Evolutionary conservation across 2,888 invertebrate genomes (phyloP).

Genomic region (Lissonota sp.): DNA sequence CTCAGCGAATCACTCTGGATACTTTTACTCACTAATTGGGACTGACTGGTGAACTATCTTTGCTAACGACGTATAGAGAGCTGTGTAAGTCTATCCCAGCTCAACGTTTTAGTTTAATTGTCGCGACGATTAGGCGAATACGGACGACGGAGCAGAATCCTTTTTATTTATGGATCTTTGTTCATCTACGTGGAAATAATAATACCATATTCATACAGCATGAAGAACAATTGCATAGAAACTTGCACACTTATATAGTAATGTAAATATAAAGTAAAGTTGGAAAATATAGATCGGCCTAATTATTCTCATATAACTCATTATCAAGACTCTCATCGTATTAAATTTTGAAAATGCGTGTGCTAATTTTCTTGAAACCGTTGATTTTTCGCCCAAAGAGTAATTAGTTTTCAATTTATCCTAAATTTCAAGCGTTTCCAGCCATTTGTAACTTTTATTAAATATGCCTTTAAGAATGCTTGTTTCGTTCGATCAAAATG

Average conservation of each 20-base stretch:
- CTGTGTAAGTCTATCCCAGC: too few relatives aligned
- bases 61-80: not conserved
- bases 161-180: slow-evolving; percentile 20
- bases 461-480: too few relatives aligned
- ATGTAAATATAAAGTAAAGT: not conserved
- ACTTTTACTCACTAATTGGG: slow-evolving; percentile 50
- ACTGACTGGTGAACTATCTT: slow-evolving; percentile 9
- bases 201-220: not conserved
- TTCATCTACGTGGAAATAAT: not conserved
- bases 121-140: slow-evolving; percentile 22
- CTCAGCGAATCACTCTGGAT: not conserved
- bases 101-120: slow-evolving; percentile 11
- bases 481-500: too few relatives aligned
- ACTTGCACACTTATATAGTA: not conserved
- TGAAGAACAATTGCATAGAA: not conserved
- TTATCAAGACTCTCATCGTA: too few relatives aligned
- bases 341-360: too few relatives aligned
- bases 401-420: too few relatives aligned
- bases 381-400: too few relatives aligned
- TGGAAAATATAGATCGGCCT: not conserved
- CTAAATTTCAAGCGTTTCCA: too few relatives aligned
- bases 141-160: slow-evolving; percentile 14
- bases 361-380: too few relatives aligned
- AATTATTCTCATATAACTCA: not conserved
- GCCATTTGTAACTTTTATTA: too few relatives aligned